Evolutionary conservation across 2,113 vertebrate genomes (phyloP), one percentile per base, ranked within the genome.

Genomic region (Paracanthobrama guichenoti): DNA sequence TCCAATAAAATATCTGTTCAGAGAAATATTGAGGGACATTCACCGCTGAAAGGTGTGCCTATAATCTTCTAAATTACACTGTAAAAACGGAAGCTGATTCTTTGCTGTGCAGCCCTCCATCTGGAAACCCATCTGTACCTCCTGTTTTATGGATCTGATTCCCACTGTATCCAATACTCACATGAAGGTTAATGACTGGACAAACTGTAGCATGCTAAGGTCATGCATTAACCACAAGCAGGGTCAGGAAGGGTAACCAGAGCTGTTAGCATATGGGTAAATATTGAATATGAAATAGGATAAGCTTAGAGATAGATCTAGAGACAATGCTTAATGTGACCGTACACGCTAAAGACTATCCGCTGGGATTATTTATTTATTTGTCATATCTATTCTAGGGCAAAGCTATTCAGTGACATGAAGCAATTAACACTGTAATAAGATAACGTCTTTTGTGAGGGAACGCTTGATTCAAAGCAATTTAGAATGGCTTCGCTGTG

Each of bases 181-280:
- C 59, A 85, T 53, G 66, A 83, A 81, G 83, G 74, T 87, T 89
- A 83, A 90, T 71, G 78, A 83, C 60, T 31, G 14, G 79, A 84
- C 16, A 85, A 75, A 88, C 55, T 59, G 62, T 78, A 78, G 80
- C 73, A 73, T 72, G 77, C 67, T 64, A 66, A 82, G 83, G 84
- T 87, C 80, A 87, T 24, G 69, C 75, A 81, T 79, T 82, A 80
- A 85, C 88, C 85, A 74, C 80, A 81, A 67, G 62, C 72, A 66
- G 72, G 60, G 82, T 80, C 80, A 64, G 28, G 28, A 79, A 35
- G 57, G 35, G 86, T 66, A 88, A 86, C 31, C 14, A 44, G 78
- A 86, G 67, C 81, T 57, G 82, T 22, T 26, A 42, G 60, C 79
- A 62, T 72, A 80, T 83, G 86, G 84, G 64, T 77, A 69, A 81